A percentile compares a stretch with the other conserved stretches of the same genome.
phyloP scores from a whole-genome alignment of 2,888 invertebrate genomes.

The Orthosia incerta region DNA sequence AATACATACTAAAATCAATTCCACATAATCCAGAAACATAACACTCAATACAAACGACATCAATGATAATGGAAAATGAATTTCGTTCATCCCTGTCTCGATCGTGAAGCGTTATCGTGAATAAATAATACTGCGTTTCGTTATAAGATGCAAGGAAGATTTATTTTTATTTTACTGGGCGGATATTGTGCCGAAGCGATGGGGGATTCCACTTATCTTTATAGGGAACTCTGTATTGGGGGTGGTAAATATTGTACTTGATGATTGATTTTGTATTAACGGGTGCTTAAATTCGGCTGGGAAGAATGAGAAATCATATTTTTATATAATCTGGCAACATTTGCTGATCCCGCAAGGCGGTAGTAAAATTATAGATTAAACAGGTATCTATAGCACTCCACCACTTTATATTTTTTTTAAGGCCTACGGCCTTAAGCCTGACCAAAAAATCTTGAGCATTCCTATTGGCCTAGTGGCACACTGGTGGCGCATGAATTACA shows the following conservation, averaged over 20 bases:
- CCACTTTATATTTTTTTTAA: too few relatives aligned
- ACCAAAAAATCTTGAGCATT: too few relatives aligned
- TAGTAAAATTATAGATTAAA: too few relatives aligned
- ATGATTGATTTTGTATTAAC: background rate
- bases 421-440: too few relatives aligned
- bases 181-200: slow-evolving; percentile 54
- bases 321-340: background rate
- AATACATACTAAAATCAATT: background rate
- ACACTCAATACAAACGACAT: slow-evolving; percentile 5
- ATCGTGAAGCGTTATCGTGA: slow-evolving; percentile 30
- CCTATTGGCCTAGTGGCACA: too few relatives aligned
- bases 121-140: slow-evolving; percentile 46
- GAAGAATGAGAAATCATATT: background rate
- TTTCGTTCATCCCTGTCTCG: slow-evolving; percentile 15
- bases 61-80: slow-evolving; percentile 38
- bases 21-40: background rate
- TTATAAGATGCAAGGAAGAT: slow-evolving; percentile 14
- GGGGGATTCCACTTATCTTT: slow-evolving; percentile 29
- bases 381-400: too few relatives aligned
- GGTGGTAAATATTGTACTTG: slow-evolving; percentile 6
- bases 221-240: slow-evolving; percentile 5
- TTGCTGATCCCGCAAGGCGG: too few relatives aligned
- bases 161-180: slow-evolving; percentile 51
- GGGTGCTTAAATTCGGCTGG: background rate
- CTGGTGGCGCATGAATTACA: too few relatives aligned